These are phyloP conservation scores for Cisticola juncidis DNA, from an alignment of 2,113 vertebrate genomes.

Conservation along the genomic window DNA sequence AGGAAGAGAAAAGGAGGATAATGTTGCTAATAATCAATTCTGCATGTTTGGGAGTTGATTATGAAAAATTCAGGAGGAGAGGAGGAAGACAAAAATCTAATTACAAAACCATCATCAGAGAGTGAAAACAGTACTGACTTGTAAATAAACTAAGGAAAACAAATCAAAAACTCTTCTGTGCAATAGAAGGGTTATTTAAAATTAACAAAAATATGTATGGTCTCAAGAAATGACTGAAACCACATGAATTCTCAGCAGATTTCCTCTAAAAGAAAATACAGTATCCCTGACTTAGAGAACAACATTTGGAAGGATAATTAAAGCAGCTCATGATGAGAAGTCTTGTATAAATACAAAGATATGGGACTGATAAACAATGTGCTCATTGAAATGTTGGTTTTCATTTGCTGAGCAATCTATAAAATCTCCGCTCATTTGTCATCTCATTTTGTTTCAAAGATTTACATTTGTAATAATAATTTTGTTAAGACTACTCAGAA, in stretches of 20 bases:
- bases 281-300: not conserved
- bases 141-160: not conserved
- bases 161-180: not conserved
- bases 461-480: not conserved
- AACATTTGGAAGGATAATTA: not conserved
- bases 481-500: not conserved
- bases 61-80: not conserved
- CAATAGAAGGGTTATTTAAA: not conserved
- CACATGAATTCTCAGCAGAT: not conserved
- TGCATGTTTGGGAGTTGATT: not conserved
- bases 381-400: not conserved
- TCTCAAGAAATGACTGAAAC: not conserved
- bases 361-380: not conserved
- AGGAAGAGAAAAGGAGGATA: not conserved
- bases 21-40: not conserved
- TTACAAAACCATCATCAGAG: not conserved
- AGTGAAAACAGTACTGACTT: not conserved
- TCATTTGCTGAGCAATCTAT: not conserved
- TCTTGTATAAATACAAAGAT: not conserved
- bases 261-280: not conserved
- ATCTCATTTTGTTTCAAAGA: not conserved
- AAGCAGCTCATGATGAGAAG: not conserved
- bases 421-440: not conserved
- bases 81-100: not conserved
- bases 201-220: not conserved